phyloP scores from a whole-genome alignment of 1,140 invertebrate genomes.

The Plodia interpunctella region DNA sequence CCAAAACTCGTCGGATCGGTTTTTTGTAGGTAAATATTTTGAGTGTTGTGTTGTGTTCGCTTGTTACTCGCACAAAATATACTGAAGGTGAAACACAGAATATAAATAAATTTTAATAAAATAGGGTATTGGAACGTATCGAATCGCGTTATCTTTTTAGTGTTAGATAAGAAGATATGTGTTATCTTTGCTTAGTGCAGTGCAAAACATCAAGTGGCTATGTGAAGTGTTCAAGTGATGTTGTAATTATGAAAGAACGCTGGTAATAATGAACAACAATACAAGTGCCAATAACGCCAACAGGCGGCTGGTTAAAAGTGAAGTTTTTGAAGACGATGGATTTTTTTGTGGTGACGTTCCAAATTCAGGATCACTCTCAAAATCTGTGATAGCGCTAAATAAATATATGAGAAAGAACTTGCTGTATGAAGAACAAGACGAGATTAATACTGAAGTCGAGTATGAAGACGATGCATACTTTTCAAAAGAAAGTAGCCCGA shows the following conservation, averaged over 20 bases:
- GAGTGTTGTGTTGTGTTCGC: conserved; percentile 36
- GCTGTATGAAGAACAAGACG: conserved; percentile 48
- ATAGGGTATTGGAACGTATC: conserved; percentile 1
- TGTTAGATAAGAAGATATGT: conserved; percentile 17
- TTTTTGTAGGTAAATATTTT: conserved; percentile 64
- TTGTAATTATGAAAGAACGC: conserved; percentile 26
- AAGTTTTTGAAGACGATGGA: conserved; percentile 44
- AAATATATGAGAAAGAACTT: conserved; percentile 65
- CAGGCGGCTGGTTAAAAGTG: conserved; percentile 1
- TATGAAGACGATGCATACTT: conserved; percentile 53
- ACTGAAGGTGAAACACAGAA: background rate
- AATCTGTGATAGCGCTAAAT: conserved; percentile 57
- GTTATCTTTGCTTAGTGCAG: conserved; percentile 42
- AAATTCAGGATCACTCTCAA: conserved; percentile 49
- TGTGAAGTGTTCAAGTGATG: conserved; percentile 33
- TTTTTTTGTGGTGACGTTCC: conserved; percentile 56
- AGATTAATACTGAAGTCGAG: background rate
- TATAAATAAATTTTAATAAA: background rate
- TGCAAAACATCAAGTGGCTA: conserved; percentile 30
- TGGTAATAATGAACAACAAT: conserved; percentile 39
- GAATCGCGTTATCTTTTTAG: background rate
- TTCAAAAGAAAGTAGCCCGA: conserved; percentile 63
- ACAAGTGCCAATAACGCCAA: conserved; percentile 15
- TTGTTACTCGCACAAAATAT: conserved; percentile 24
- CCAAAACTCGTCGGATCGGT: conserved; percentile 56